phyloP scores from a whole-genome alignment of 1,140 invertebrate species.

The Apis laboriosa region DNA sequence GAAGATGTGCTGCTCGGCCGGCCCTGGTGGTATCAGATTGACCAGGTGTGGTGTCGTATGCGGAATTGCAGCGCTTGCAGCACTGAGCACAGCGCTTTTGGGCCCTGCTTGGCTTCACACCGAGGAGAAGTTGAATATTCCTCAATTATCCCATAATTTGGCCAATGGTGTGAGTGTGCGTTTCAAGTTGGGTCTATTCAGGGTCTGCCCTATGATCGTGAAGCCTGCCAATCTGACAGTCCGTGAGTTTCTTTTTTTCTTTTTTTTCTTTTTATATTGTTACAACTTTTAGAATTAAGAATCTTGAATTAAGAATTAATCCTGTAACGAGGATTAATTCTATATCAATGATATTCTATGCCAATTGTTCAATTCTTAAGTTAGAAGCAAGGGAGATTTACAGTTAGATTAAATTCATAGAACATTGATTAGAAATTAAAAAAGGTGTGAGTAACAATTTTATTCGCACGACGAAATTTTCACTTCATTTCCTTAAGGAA shows the following conservation, averaged over 20 bases:
- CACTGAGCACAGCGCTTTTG: constrained; percentile 75
- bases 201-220: constrained; percentile 76
- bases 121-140: constrained; percentile 74
- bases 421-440: neutral
- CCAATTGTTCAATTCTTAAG: too few species aligned
- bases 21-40: constrained; percentile 73
- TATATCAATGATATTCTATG: too few species aligned
- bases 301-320: too few species aligned
- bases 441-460: neutral
- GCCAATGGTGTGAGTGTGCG: constrained; percentile 70
- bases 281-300: neutral
- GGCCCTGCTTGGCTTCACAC: constrained; percentile 79
- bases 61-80: constrained; percentile 76
- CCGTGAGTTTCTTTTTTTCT: constrained; percentile 65
- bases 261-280: neutral
- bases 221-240: constrained; percentile 75
- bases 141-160: constrained; percentile 68
- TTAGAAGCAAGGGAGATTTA: too few species aligned
- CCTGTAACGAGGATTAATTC: too few species aligned
- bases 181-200: constrained; percentile 78
- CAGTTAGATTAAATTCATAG: too few species aligned
- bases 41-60: constrained; percentile 78
- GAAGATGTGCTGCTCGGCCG: constrained; percentile 77
- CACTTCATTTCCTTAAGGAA: neutral
- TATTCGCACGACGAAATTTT: neutral